Evolutionary conservation across 2,888 invertebrate species (phyloP), one percentile per base, ranked within the genome.

Genomic region (Lasioglossum pauxillum): DNA sequence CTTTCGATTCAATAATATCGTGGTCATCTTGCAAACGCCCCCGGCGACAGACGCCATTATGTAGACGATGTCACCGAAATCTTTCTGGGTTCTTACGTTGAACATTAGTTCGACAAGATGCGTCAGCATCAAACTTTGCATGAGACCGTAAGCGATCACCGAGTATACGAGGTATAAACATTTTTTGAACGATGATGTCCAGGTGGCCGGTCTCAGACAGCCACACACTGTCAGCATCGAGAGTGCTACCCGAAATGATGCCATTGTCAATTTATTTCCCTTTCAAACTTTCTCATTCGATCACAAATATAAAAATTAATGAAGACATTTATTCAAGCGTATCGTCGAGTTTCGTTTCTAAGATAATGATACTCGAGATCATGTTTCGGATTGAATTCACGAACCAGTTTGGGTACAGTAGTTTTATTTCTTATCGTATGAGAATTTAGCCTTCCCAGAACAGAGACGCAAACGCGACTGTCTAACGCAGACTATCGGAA

Each of bases 61-160:
- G 35, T 86, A 90, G 1, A 88, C 81, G 67, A 87, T 89, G 8
- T 90, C 89, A 1, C 87, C 83, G 31, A 92, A 87, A 2, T 91
- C 87, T 5, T 88, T 83, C 5, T 82, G 38, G 27, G 79, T 83
- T 0, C 83, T 79, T 2, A 83, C 82, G 8, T 74, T 75, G 10
- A 76, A 75, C 4, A 88, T 49, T 5, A 91, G 71, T 19, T 90
- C 87, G 1, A 92, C 5, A 5, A 89, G 10, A 12, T 4, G 1
- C 0, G 83, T 83, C 2, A 89, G 0, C 8, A 83, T 49, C 19
- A 88, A 4, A 27, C 80, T 0, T 71, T 79, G 14, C 71, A 75
- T 27, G 14, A 88, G 1, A 8, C 82, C n/a, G 31, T 85, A 14
- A 2, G 85, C 27, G 0, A 90, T 31, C 0, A 81, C 35, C 12